Evolutionary conservation across 2,888 invertebrate species (phyloP).

Genomic region (Harpalus rubripes): DNA sequence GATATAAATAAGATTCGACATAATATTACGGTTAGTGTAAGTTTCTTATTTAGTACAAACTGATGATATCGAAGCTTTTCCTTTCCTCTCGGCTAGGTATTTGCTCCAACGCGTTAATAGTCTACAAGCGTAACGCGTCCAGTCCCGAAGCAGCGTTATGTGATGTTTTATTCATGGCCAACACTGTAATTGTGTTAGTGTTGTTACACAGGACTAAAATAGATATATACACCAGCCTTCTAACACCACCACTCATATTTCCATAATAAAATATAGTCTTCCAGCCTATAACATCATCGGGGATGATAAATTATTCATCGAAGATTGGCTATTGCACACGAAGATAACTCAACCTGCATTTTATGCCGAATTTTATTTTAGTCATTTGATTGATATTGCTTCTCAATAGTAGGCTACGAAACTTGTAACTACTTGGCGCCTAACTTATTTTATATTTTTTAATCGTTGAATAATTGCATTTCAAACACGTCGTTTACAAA

Average conservation of each 20-base stretch:
- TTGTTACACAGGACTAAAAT: conserved; percentile 29
- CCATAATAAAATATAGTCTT: conserved; percentile 36
- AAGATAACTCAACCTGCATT: background rate
- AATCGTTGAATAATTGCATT: too few species aligned
- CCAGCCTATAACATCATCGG: background rate
- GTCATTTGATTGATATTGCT: background rate
- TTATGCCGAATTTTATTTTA: conserved; percentile 7
- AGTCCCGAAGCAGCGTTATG: background rate
- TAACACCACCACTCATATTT: conserved; percentile 43
- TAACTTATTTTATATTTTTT: background rate
- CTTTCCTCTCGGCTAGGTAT: too few species aligned
- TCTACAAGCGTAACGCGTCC: too few species aligned
- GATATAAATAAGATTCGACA: too few species aligned
- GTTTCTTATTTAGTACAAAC: too few species aligned
- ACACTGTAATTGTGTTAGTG: conserved; percentile 42
- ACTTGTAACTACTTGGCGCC: background rate
- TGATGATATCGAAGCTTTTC: too few species aligned
- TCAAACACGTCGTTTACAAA: too few species aligned
- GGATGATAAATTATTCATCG: background rate
- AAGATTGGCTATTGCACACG: background rate
- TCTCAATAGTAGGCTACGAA: background rate
- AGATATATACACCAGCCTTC: conserved; percentile 5
- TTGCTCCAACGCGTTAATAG: too few species aligned
- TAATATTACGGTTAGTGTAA: too few species aligned
- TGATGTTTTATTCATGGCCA: conserved; percentile 37